Evolutionary conservation across 2,113 vertebrate genomes (phyloP), one percentile per base, ranked within the genome.

Genomic region (Malurus elegans): DNA sequence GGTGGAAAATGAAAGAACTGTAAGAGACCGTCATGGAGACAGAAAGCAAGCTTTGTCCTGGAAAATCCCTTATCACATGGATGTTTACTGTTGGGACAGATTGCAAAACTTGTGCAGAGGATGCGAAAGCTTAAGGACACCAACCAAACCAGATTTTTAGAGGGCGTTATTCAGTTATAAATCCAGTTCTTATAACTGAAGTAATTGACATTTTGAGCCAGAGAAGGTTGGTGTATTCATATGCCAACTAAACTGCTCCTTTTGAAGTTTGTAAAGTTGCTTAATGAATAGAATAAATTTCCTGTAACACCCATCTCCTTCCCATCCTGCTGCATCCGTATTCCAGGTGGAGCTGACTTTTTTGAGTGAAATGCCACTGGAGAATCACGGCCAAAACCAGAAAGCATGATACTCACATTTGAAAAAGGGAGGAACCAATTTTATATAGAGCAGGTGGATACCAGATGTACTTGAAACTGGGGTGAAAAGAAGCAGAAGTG

Each of bases 371-470:
- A 94, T 86, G 50, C 32, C 91, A 81, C 79, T 29, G 76, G 44
- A 94, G 67, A 86, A 26, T 86, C 73, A 72, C 2, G 1, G 85
- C 70, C 76, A 85, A 80, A 92, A 65, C 3, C 11, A 34, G 47
- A 84, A 24, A 90, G 5, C 58, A 44, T 44, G 67, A 90, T 53
- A 61, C 40, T 92, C 44, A 36, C 23, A n/a, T 88, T 83, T 80
- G 65, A 72, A 81, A 93, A 89, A 86, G 42, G 60, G 92, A 95
- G 61, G 76, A 93, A 91, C 50, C 50, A 74, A n/a, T 90, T 92
- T 92, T 92, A 64, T 74, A 78, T 2, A 36, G 48, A 90, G 80
- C 97, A 97, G 95, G 96, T 97, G 96, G 89, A 96, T 96, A 94
- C 82, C 97, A 97, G 95, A 96, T 96, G 97, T 92, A 89, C 51